These are phyloP conservation scores for Calidris pugnax DNA, from an alignment of 2,113 vertebrate species.

Conservation along the genomic window DNA sequence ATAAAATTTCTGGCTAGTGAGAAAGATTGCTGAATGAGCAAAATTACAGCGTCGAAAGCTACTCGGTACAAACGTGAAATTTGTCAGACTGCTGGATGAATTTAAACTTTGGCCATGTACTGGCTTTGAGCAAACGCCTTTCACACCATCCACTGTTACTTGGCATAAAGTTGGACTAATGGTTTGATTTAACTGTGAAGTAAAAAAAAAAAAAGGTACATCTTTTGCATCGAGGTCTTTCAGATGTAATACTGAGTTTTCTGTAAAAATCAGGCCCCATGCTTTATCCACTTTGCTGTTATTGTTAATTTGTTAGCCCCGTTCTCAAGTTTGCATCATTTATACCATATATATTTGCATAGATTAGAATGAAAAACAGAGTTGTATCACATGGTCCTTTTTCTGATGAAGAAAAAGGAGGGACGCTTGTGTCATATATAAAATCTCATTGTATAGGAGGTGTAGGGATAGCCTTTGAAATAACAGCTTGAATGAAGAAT, in stretches of 20 bases:
- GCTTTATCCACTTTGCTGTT: not conserved
- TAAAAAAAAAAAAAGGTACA: not conserved
- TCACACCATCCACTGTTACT: not conserved
- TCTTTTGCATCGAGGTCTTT: not conserved
- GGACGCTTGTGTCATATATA: not conserved
- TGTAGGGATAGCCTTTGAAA: not conserved
- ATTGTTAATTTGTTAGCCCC: not conserved
- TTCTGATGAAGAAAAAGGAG: not conserved
- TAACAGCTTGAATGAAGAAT: not conserved
- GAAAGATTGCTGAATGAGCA: not conserved
- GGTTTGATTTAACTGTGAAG: not conserved
- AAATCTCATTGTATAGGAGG: not conserved
- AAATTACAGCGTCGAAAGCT: not conserved
- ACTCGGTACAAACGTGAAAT: not conserved
- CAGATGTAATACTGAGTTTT: not conserved
- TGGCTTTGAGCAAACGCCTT: not conserved
- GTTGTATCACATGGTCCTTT: not conserved
- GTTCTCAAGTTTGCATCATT: not conserved
- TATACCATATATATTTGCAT: not conserved
- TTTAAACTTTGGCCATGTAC: not conserved
- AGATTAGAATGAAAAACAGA: not conserved
- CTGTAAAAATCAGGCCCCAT: not conserved
- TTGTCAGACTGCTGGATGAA: not conserved
- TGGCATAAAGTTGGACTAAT: not conserved
- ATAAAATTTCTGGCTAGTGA: not conserved